Evolutionary conservation across 2,888 invertebrate species (phyloP).

Genomic region (Calameuta pallipes): DNA sequence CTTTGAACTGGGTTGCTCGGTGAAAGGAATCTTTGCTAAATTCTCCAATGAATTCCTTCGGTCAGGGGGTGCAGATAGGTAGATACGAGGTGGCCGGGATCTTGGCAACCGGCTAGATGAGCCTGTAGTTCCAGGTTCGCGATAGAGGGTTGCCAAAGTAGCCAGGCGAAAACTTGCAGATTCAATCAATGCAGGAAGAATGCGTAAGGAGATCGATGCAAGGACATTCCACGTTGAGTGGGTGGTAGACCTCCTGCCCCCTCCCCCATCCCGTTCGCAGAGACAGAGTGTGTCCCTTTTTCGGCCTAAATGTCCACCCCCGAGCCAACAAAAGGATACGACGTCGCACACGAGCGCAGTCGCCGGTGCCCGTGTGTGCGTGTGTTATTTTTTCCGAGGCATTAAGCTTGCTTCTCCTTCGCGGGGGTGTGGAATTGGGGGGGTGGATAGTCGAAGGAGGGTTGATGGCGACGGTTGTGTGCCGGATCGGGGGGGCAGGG

Average conservation of each 20-base stretch:
- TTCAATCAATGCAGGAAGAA: constrained; percentile 42
- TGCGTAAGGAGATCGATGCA: constrained; percentile 4
- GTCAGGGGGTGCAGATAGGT: too few relatives aligned
- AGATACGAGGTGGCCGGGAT: too few relatives aligned
- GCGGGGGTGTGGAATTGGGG: constrained; percentile 33
- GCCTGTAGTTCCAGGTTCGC: too few relatives aligned
- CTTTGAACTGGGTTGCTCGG: too few relatives aligned
- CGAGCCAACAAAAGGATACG: constrained; percentile 47
- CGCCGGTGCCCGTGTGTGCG: constrained; percentile 43
- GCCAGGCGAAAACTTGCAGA: constrained; percentile 33
- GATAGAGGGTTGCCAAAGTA: background rate
- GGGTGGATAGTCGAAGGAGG: constrained; percentile 27
- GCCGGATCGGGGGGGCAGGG: too few relatives aligned
- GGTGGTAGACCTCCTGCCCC: background rate
- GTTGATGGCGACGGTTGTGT: too few relatives aligned
- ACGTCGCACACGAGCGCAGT: constrained; percentile 24
- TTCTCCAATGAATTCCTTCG: too few relatives aligned
- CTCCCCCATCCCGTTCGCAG: background rate
- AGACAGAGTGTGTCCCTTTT: constrained; percentile 48
- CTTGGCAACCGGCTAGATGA: too few relatives aligned
- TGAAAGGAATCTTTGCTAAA: too few relatives aligned
- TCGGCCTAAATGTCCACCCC: constrained; percentile 60
- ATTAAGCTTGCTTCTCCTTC: constrained; percentile 58
- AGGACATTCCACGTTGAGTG: background rate
- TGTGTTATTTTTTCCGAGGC: constrained; percentile 65